Evolutionary conservation across 1,140 invertebrate species (phyloP), one percentile per base, ranked within the genome.

Genomic region (Drosophila prosaltans): DNA sequence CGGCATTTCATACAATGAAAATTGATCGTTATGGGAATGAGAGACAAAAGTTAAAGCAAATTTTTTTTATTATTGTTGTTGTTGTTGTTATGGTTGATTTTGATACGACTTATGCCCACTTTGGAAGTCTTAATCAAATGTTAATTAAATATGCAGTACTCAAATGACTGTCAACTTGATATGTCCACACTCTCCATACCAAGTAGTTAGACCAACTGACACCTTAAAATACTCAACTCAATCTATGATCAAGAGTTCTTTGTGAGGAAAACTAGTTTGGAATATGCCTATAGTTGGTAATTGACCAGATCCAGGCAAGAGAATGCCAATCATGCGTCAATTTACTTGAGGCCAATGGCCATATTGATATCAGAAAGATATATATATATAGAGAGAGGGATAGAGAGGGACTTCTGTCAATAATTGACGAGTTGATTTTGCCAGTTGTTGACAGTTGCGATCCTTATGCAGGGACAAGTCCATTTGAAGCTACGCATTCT

Each of bases 281-380:
- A 16, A 28, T 36, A 85, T 80, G 81, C 36, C 81, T 85, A 81
- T 84, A 55, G 59, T 48, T 58, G 57, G 43, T 81, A 26, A 45
- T 74, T 71, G 74, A 66, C 51, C 73, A 78, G 81, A 72, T 74
- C 81, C 10, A 11, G 39, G 45, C 21, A 51, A 51, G n/a, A 26
- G 83, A 71, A 86, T 88, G 83, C 80, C 83, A 86, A 86, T 86
- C 83, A 86, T 84, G 80, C 84, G 80, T 88, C 83, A 88, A 88
- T 88, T 88, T 51, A 77, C 61, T 80, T 80, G 45, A 73, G 69
- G 68, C 80, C 68, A 78, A 72, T 80, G 84, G 84, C 83, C 81
- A 80, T 88, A 83, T 74, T 80, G 72, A 78, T 62, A 30, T 30
- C 11, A 24, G 41, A 41, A 41, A 61, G 65, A 16, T 26, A 61